These are phyloP conservation scores for Mycteria americana DNA, from an alignment of 2,797 vertebrate species.

Conservation along the genomic window DNA sequence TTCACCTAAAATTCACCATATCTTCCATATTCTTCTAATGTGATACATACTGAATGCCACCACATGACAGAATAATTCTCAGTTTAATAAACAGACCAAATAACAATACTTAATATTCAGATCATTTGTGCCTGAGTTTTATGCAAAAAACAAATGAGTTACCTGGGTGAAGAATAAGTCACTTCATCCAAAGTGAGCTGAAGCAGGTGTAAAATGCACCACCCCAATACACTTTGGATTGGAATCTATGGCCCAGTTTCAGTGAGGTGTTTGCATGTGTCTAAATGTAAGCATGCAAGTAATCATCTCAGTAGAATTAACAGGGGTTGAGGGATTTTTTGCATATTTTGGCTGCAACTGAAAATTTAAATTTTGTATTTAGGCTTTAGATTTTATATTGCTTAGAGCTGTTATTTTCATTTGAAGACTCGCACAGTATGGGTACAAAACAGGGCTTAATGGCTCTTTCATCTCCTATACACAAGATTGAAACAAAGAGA, in stretches of 20 bases:
- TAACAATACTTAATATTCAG: neutral
- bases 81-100: neutral
- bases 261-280: neutral
- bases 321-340: rapidly evolving
- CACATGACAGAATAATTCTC: neutral
- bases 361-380: neutral
- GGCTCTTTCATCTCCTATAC: neutral
- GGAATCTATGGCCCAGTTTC: neutral
- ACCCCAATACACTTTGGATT: neutral
- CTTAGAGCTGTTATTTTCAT: neutral
- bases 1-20: neutral
- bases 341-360: neutral
- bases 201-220: neutral
- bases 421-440: neutral
- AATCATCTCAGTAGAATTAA: neutral
- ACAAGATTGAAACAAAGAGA: neutral
- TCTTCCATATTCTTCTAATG: neutral
- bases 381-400: neutral
- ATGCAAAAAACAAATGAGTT: neutral
- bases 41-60: neutral
- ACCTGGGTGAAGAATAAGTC: neutral
- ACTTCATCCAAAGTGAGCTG: neutral
- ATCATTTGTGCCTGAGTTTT: neutral
- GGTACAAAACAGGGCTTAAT: neutral
- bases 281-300: neutral